phyloP scores from a whole-genome alignment of 2,113 vertebrate species.

The Phainopepla nitens region DNA sequence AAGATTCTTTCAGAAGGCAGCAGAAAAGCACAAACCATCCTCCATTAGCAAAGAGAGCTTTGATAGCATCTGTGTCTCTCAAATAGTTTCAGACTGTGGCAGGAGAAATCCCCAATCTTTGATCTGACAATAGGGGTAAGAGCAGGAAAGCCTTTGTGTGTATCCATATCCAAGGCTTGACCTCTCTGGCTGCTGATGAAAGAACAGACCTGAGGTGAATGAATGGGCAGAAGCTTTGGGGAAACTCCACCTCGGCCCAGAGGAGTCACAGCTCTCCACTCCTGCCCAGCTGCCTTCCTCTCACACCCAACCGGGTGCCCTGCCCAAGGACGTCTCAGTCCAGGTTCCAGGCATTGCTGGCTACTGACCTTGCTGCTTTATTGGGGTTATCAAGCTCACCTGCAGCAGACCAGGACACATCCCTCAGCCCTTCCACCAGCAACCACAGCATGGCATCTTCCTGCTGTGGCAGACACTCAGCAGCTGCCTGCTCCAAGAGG shows the following conservation, averaged over 20 bases:
- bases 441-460: rapidly evolving
- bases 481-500: background rate
- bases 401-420: rapidly evolving
- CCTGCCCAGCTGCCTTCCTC: background rate
- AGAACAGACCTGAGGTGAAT: background rate
- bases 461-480: background rate
- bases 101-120: background rate
- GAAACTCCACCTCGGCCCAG: background rate
- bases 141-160: background rate
- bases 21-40: background rate
- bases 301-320: background rate
- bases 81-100: background rate
- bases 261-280: background rate
- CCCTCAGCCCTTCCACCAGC: background rate
- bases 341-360: background rate
- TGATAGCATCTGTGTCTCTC: background rate
- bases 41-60: background rate
- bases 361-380: background rate
- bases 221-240: background rate
- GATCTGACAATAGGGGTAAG: background rate
- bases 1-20: background rate
- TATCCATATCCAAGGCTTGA: background rate
- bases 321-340: background rate
- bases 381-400: background rate
- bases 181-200: background rate